phyloP scores from a whole-genome alignment of 2,888 invertebrate species.

The Eumacrocentrus americanus region DNA sequence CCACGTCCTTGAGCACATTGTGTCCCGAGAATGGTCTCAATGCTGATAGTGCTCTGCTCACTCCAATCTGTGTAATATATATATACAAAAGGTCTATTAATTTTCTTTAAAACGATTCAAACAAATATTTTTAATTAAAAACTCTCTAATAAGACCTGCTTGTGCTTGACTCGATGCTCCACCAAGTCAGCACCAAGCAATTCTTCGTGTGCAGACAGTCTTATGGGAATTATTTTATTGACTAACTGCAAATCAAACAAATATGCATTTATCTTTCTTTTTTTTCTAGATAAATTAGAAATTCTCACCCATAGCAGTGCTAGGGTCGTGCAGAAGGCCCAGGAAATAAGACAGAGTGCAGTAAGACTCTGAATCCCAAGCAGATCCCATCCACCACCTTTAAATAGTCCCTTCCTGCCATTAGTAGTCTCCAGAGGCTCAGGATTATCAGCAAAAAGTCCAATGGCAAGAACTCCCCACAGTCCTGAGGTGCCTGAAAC shows the following conservation, averaged over 20 bases:
- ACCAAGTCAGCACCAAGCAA: slow-evolving; percentile 87
- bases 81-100: too few species aligned
- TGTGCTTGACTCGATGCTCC: slow-evolving; percentile 82
- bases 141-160: too few species aligned
- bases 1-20: slow-evolving; percentile 60
- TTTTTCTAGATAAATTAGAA: neutral
- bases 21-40: slow-evolving; percentile 68
- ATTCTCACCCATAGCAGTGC: slow-evolving; percentile 72
- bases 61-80: too few species aligned
- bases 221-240: slow-evolving; percentile 78
- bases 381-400: slow-evolving; percentile 88
- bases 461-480: slow-evolving; percentile 84
- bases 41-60: slow-evolving; percentile 77
- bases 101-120: neutral
- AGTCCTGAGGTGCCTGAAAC: slow-evolving; percentile 62
- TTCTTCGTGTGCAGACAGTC: slow-evolving; percentile 87
- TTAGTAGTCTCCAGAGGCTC: slow-evolving; percentile 80
- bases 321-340: slow-evolving; percentile 78
- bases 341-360: slow-evolving; percentile 72
- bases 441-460: slow-evolving; percentile 87
- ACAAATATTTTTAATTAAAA: neutral
- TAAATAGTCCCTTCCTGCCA: slow-evolving; percentile 76
- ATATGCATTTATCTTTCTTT: slow-evolving; percentile 19
- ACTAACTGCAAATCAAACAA: slow-evolving; percentile 61
- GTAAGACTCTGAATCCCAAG: slow-evolving; percentile 82